Base-by-base conservation (phyloP, 2,113 vertebrate species). In the Bostrychus sinensis region DNA sequence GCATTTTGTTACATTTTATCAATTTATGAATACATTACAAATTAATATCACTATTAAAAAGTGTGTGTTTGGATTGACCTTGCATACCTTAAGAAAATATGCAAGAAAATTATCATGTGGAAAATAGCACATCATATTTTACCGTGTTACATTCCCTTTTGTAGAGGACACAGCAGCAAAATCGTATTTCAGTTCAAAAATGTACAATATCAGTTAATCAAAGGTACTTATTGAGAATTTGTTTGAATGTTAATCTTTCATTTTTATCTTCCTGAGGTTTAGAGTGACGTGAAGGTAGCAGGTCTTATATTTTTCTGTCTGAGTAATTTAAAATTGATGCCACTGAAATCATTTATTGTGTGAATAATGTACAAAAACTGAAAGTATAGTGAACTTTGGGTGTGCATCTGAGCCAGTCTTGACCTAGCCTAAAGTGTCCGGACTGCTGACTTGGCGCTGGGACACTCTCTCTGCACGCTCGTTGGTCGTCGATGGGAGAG, bases 351-450 rank as follows among this genome's bases (percentile, higher is more conserved):
- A 78, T 82, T 84, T 85, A 81, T 75, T 57, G 79, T 93, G 92
- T 92, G 90, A 91, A 93, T 92, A 92, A 87, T 93, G 91, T 92
- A 91, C 73, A 92, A 90, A 89, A 84, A 80, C 67, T 81, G 71
- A 84, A 71, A 84, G 62, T 56, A 86, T 82, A 84, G 72, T 60
- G 84, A 84, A 82, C 74, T 62, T 71, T 76, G 70, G 72, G 79
- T 73, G 72, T 78, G 63, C 83, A 90, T 77, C 88, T 89, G 89
- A 93, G 90, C 88, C 90, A 77, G 79, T 81, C 84, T 88, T 80
- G 80, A 79, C 86, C 70, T 45, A 70, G 67, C 82, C 71, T 6
- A 64, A 75, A 41, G 53, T 51, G 71, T 80, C 70, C 59, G 70
- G 79, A 73, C 80, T 81, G 78, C 64, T 70, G 72, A 72, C 66